These are phyloP conservation scores for Muntiacus muntjak DNA, from an alignment of 2,113 vertebrate species.

Conservation along the genomic window DNA sequence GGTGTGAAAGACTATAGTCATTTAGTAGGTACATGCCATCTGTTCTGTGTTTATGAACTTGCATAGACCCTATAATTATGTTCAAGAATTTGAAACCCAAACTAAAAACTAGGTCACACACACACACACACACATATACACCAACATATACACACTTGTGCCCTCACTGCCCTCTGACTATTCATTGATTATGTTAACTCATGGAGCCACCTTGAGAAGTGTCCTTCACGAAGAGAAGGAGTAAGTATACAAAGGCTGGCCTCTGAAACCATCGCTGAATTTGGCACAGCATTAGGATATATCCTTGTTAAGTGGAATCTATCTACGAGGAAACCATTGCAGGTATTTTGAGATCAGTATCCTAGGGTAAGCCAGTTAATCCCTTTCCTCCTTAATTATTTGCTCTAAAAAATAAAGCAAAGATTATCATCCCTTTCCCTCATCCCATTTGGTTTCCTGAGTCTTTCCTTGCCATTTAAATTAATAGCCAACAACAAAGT, in stretches of 20 bases:
- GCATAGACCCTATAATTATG: neutral
- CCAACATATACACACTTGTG: neutral
- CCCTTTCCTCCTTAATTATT: neutral
- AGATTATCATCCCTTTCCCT: neutral
- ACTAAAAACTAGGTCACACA: neutral
- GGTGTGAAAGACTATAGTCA: neutral
- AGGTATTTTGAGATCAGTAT: neutral
- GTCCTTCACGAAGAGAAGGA: neutral
- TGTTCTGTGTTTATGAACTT: neutral
- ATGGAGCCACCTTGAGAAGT: neutral
- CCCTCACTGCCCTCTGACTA: neutral
- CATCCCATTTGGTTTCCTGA: neutral
- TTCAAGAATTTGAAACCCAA: constrained; percentile 29
- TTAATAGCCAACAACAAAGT: neutral
- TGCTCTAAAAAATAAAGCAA: constrained; percentile 16
- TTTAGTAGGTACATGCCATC: neutral
- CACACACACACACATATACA: neutral
- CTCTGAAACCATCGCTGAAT: neutral
- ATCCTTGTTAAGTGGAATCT: neutral
- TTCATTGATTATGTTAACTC: neutral
- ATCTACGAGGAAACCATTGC: neutral
- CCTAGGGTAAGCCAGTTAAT: neutral
- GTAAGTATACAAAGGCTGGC: neutral
- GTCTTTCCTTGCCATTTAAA: neutral
- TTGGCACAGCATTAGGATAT: neutral